Conservation (phyloP, 2,797 vertebrate species). For the Caiman crocodilus region DNA sequence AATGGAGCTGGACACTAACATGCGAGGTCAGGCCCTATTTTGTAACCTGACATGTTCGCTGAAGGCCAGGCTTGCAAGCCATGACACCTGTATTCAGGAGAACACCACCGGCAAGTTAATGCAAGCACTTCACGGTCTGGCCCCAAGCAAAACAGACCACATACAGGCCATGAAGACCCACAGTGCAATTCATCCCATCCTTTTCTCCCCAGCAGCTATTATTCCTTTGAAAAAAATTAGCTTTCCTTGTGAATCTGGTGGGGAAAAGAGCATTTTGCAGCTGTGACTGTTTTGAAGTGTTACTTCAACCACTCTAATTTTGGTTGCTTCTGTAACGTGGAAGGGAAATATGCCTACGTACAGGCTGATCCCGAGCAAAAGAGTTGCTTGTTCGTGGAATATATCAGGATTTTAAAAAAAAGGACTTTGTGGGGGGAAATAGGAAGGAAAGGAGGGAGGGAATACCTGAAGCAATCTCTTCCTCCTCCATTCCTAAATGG, state of each 20-base stretch:
- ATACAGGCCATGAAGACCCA: background rate
- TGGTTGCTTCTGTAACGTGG: background rate
- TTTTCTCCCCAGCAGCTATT: background rate
- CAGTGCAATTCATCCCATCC: background rate
- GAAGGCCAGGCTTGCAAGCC: constrained; percentile 8
- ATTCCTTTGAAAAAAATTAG: constrained; percentile 5
- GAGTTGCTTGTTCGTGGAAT: constrained; percentile 29
- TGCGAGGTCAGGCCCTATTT: constrained; percentile 54
- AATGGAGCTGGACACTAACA: background rate
- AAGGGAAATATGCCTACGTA: background rate
- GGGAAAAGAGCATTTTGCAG: constrained; percentile 39
- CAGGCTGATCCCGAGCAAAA: constrained; percentile 5
- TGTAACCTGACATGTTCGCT: constrained; percentile 68
- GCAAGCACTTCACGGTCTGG: background rate
- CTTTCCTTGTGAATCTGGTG: constrained; percentile 51
- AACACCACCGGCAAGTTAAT: constrained; percentile 5
- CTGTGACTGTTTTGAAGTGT: constrained; percentile 1
- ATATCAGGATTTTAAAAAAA: background rate
- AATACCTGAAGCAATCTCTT: no score
- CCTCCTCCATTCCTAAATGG: no score
- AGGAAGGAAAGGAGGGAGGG: no score
- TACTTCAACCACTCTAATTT: constrained; percentile 19
- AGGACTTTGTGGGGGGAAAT: background rate
- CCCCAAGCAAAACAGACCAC: constrained; percentile 26
- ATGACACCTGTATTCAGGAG: background rate